Conservation (phyloP, 2,113 vertebrate species). For the Eudorcas thomsonii region DNA sequence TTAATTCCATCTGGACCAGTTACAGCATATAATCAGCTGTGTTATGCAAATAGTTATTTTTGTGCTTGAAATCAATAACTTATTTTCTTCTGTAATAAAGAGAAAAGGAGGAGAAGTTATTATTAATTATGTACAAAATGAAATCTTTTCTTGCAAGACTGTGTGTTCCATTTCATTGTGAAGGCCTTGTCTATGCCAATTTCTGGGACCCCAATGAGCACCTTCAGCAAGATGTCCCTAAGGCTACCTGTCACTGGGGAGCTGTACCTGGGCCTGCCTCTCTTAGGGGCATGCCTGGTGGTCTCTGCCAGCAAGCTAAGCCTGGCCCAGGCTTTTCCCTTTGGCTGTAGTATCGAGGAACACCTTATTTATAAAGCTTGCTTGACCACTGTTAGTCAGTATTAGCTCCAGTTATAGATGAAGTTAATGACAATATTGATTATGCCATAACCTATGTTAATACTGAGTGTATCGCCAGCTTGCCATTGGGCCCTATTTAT, state of each 20-base stretch:
- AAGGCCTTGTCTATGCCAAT: conserved; percentile 59
- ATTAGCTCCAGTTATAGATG: conserved; percentile 63
- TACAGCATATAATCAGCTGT: conserved; percentile 77
- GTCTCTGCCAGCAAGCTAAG: conserved; percentile 27
- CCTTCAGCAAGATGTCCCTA: conserved; percentile 46
- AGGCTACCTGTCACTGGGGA: conserved; percentile 32
- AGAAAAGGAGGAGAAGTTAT: conserved; percentile 66
- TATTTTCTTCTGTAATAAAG: conserved; percentile 81
- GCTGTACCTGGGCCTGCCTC: conserved; percentile 35
- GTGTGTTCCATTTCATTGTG: conserved; percentile 74
- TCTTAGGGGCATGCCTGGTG: conserved; percentile 45
- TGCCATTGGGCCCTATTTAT: conserved; percentile 57
- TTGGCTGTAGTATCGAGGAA: background rate
- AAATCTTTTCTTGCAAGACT: conserved; percentile 70
- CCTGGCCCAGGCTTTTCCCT: rapidly evolving
- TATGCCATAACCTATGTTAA: conserved; percentile 71
- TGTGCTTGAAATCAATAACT: conserved; percentile 82
- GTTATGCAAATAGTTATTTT: conserved; percentile 83
- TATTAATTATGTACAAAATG: conserved; percentile 80
- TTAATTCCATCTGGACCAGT: conserved; percentile 79
- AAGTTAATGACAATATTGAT: conserved; percentile 79
- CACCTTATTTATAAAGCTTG: conserved; percentile 75
- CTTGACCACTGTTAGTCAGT: conserved; percentile 64
- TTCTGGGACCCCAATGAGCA: conserved; percentile 47
- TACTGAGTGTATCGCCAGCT: conserved; percentile 56